phyloP scores from a whole-genome alignment of 2,797 vertebrate genomes.

The Myiotriccus ornatus region DNA sequence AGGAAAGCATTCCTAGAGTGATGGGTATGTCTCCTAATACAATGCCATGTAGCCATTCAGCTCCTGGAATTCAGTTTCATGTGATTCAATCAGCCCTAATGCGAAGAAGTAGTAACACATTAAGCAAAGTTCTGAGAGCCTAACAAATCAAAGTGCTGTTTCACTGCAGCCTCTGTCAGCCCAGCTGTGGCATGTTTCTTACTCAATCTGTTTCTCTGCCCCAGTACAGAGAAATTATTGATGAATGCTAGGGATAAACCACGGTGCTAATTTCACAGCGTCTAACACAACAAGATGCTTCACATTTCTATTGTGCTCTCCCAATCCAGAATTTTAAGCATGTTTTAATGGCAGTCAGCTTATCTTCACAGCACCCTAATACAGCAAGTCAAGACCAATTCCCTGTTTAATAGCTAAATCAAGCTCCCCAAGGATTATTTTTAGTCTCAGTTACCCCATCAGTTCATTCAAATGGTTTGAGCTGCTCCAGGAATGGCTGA shows the following conservation, averaged over 20 bases:
- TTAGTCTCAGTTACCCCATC: not conserved
- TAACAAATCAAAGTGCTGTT: slow-evolving; percentile 17
- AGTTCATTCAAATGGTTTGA: not conserved
- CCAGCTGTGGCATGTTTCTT: not conserved
- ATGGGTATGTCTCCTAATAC: slow-evolving; percentile 13
- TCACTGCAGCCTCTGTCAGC: not conserved
- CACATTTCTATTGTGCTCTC: not conserved
- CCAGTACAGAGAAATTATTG: not conserved
- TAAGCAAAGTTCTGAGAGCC: slow-evolving; percentile 16
- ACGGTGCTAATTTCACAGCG: not conserved
- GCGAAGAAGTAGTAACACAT: slow-evolving; percentile 18
- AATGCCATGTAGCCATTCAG: not conserved
- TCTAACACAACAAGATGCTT: not conserved
- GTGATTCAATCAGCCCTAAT: slow-evolving; percentile 9
- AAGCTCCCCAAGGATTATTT: not conserved
- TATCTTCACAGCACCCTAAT: not conserved
- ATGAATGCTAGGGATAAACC: not conserved
- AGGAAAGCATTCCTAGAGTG: not conserved
- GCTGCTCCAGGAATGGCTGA: not conserved
- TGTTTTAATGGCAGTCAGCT: not conserved
- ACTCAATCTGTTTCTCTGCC: not conserved
- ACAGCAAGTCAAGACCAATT: not conserved
- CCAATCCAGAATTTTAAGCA: not conserved
- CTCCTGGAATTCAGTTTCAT: slow-evolving; percentile 26
- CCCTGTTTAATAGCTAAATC: not conserved